These are phyloP conservation scores for Phacellophora camtschatica DNA, from an alignment of 30 jellyfish, hydroid and myxozoan genomes.

Conservation along the genomic window DNA sequence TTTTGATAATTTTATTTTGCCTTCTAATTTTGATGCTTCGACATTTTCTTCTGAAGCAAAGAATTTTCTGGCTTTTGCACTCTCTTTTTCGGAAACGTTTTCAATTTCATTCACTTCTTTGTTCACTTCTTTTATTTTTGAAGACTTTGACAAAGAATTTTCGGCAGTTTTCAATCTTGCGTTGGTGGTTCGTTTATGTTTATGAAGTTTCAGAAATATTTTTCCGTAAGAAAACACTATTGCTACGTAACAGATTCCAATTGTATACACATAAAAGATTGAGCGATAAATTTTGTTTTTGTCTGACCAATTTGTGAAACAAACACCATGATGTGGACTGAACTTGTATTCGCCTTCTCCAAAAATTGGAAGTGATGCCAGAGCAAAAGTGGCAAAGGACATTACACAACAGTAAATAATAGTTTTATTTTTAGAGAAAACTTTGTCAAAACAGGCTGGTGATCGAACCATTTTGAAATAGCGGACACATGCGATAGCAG, in stretches of 20 bases:
- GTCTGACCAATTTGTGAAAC: constrained; percentile 73
- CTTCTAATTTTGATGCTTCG: neutral
- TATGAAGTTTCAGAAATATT: constrained; percentile 30
- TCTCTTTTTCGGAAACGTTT: neutral
- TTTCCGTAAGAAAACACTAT: constrained; percentile 41
- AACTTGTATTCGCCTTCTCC: constrained; percentile 67
- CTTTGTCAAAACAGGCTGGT: neutral
- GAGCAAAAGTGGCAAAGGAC: neutral
- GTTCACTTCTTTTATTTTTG: neutral
- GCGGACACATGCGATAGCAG: constrained; percentile 71
- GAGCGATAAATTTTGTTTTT: constrained; percentile 46
- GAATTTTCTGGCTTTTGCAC: no score
- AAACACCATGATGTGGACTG: constrained; percentile 83
- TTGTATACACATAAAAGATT: constrained; percentile 47
- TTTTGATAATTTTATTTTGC: no score
- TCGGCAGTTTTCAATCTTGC: constrained; percentile 9
- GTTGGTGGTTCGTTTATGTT: constrained; percentile 30
- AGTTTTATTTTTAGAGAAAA: constrained; percentile 3
- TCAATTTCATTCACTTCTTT: neutral
- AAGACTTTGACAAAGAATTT: neutral
- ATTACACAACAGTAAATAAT: constrained; percentile 4
- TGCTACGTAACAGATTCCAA: constrained; percentile 56
- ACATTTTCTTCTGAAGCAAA: neutral
- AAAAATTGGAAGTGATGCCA: constrained; percentile 57
- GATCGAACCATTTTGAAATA: constrained; percentile 57